A percentile compares a stretch with the other conserved stretches of the same genome.
phyloP scores from a whole-genome alignment of 2,113 vertebrate genomes.

The Eudorcas thomsonii region DNA sequence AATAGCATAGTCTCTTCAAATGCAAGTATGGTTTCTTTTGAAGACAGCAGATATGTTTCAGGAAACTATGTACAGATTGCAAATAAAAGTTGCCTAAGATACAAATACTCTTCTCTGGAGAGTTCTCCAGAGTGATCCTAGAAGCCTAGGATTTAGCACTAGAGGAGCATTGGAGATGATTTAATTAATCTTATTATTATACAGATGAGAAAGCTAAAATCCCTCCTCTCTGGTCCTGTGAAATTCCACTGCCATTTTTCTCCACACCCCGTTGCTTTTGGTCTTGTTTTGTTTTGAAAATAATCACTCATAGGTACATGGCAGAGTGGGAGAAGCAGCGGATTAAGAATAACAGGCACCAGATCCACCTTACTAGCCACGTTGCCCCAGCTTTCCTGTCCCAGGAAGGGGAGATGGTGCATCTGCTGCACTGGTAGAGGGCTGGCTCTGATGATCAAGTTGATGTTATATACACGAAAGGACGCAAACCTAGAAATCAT shows the following conservation, averaged over 20 bases:
- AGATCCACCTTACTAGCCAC: accelerated
- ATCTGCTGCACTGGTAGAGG: not conserved
- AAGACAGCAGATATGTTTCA: not conserved
- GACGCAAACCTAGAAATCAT: not conserved
- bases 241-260: not conserved
- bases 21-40: not conserved
- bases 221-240: not conserved
- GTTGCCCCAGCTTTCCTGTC: not conserved
- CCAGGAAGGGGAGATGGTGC: no score
- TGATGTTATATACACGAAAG: accelerated
- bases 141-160: not conserved
- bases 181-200: no score
- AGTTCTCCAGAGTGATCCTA: not conserved
- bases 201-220: not conserved
- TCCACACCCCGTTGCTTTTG: not conserved
- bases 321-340: not conserved
- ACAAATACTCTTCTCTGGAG: not conserved
- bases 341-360: not conserved
- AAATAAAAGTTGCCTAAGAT: not conserved
- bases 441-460: not conserved
- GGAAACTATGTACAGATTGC: not conserved
- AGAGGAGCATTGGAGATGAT: not conserved
- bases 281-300: not conserved
- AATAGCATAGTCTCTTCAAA: not conserved
- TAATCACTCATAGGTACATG: not conserved